Conservation (phyloP, 2,888 invertebrate species). For the Amaurobius ferox region DNA sequence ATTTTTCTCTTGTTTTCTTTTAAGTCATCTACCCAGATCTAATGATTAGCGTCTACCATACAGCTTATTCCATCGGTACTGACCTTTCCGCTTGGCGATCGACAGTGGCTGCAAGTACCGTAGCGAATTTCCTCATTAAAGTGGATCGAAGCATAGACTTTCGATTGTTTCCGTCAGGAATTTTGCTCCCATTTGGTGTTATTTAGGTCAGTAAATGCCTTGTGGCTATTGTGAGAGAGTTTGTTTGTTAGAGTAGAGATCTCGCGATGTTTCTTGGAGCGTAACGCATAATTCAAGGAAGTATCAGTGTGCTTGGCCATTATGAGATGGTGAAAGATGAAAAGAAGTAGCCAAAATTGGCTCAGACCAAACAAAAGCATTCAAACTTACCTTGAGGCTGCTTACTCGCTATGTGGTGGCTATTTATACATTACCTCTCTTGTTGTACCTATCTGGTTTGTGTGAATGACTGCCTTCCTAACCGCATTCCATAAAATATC, state of each 20-base stretch:
- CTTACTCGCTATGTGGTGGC: not conserved
- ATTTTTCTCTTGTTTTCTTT: too few species aligned
- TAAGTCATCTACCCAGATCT: too few species aligned
- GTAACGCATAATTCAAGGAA: conserved; percentile 53
- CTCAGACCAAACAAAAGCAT: not conserved
- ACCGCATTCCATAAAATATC: not conserved
- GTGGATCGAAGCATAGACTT: conserved; percentile 55
- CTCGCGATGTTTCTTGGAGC: conserved; percentile 5
- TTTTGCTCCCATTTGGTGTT: conserved; percentile 53
- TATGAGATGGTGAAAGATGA: not conserved
- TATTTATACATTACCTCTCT: not conserved
- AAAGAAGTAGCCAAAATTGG: conserved; percentile 4
- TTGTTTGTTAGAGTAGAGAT: conserved; percentile 28
- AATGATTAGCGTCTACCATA: too few species aligned
- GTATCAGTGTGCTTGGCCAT: conserved; percentile 11
- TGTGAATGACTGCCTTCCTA: not conserved
- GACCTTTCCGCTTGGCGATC: too few species aligned
- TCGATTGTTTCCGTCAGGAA: conserved; percentile 63
- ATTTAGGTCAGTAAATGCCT: conserved; percentile 64
- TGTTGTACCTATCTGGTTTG: not conserved
- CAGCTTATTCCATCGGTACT: not conserved
- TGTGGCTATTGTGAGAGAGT: conserved; percentile 51
- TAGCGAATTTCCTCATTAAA: conserved; percentile 60
- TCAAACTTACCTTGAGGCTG: not conserved
- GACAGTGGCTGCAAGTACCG: not conserved